Evolutionary conservation across 1,140 invertebrate genomes (phyloP), one percentile per base, ranked within the genome.

Genomic region (Capitella teleta): DNA sequence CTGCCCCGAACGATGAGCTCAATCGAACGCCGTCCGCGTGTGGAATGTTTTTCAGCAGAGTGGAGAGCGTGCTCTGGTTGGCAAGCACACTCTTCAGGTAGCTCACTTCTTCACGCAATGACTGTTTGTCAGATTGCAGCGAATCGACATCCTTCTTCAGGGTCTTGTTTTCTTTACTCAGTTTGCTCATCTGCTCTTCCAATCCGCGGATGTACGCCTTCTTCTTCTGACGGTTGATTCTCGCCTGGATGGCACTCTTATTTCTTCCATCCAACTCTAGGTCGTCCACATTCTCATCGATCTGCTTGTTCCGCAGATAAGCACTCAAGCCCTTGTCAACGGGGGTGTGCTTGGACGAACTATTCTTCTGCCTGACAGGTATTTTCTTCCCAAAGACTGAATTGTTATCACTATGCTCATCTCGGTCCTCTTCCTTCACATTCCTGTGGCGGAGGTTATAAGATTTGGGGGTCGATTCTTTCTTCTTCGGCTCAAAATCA

Each of bases 181-280:
- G 21, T 3, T 44, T 32, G 24, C 49, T 40, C 5, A 53, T 45
- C 10, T 43, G 36, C 16, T 53, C 54, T 45, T 61, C 56, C 37
- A 61, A 50, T 19, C 42, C 52, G 32, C 55, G 24, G 3, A 60
- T 23, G 28, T 61, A 58, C 19, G 52, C 37, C 37, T 61, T 61
- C 50, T 60, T 61, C 37, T 52, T 57, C 25, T 53, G 28, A 23
- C 60, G 47, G 28, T 59, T 61, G 43, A 59, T 57, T 14, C 60
- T 42, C 28, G 60, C 60, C 25, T 55, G 55, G 32, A 60, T 48
- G 12, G 60, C 60, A 53, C 53, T 61, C n/a, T n/a, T n/a, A n/a
- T n/a, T n/a, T n/a, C n/a, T n/a, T n/a, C n/a, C n/a, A n/a, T n/a
- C n/a, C n/a, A n/a, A n/a, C n/a, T n/a, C n/a, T n/a, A n/a, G n/a